Base-by-base conservation (phyloP, 2,113 vertebrate genomes). In the Puntigrus tetrazona region DNA sequence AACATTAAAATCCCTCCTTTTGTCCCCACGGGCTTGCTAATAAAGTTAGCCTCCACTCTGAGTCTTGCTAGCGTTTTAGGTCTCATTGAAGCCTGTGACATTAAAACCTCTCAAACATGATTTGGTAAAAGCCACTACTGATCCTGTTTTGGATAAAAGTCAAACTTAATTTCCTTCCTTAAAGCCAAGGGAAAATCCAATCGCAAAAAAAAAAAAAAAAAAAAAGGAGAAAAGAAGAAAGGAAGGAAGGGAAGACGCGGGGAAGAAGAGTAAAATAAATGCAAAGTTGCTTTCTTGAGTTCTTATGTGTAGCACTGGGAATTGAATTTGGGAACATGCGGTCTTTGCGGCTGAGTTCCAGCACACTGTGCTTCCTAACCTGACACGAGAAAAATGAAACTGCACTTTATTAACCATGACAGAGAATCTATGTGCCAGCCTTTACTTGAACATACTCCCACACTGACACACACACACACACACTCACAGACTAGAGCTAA, bases 101-200 rank as follows among this genome's bases (percentile, higher is more conserved):
- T 93, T 93, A 94, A 94, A 94, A 92, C 91, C 91, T 90, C 91
- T 93, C 91, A 93, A 92, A 94, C 92, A 74, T 91, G 92, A 95
- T 94, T 94, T 93, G 84, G 91, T 91, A 91, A 94, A 93, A 92
- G 94, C 90, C 78, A 73, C 85, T 92, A 84, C 92, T 92, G 91
- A 94, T 93, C 91, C 89, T 91, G 91, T 91, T 93, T 88, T 92
- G 91, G 91, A 92, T 91, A 90, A 92, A 94, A 93, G 91, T 94
- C 93, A 92, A 94, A 94, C 89, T 91, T 92, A 90, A 93, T 94
- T 94, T 91, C 92, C 87, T 85, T 91, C 89, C 88, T 89, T 92
- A 89, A 88, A 92, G 90, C 91, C 83, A 61, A 81, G 89, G 65
- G 85, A 41, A 91, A 91, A 92, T 91, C 83, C 69, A 93, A 93